Conservation (phyloP, 1,140 invertebrate genomes). For the Thalassaphorura encarpata region DNA sequence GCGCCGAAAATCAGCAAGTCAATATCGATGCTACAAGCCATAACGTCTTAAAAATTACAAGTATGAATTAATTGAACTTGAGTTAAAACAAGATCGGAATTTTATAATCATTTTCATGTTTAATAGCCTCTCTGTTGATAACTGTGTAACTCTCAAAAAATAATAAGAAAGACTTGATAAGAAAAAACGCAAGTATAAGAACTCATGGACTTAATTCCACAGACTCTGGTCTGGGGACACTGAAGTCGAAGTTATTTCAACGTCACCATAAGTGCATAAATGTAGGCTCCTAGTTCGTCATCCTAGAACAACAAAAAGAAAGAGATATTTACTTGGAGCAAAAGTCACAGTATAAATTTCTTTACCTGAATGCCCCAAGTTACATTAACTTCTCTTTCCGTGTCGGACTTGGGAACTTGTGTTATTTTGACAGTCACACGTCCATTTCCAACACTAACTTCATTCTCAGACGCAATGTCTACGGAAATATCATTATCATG, state of each 20-base stretch:
- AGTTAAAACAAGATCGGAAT: not conserved
- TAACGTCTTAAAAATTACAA: not conserved
- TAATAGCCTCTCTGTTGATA: not conserved
- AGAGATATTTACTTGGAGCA: not conserved
- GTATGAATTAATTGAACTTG: not conserved
- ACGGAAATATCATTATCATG: constrained; percentile 34
- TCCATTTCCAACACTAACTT: constrained; percentile 76
- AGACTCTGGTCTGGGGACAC: not conserved
- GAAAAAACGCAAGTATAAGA: not conserved
- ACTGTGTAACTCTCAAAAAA: not conserved
- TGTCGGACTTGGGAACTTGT: constrained; percentile 49
- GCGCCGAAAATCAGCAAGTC: too few relatives aligned
- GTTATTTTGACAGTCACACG: constrained; percentile 73
- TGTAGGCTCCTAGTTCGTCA: constrained; percentile 83
- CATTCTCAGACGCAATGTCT: constrained; percentile 69
- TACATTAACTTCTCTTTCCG: constrained; percentile 80
- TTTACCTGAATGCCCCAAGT: constrained; percentile 83
- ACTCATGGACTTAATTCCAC: not conserved
- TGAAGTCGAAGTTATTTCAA: not conserved
- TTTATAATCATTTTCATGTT: not conserved
- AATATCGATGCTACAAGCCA: too few relatives aligned
- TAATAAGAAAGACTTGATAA: not conserved
- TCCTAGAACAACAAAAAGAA: constrained; percentile 43
- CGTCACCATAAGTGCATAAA: constrained; percentile 47
- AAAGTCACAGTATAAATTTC: not conserved